Conservation (phyloP, 2,888 invertebrate species). For the Lepetodrilus schrolli region DNA sequence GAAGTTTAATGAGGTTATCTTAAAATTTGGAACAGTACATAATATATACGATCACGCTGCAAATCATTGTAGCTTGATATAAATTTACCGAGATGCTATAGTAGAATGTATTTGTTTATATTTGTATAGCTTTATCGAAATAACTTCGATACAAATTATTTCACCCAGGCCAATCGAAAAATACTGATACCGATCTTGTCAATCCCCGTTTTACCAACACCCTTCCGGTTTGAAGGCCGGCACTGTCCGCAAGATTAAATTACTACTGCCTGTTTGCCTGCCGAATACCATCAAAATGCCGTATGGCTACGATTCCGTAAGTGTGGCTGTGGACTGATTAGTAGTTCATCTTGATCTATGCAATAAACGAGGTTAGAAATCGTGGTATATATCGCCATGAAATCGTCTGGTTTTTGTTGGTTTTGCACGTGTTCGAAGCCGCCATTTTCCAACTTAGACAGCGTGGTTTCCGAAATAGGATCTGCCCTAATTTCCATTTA, state of each 20-base stretch:
- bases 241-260: slow-evolving; percentile 15
- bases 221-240: slow-evolving; percentile 24
- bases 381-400: too few relatives aligned
- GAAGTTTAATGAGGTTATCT: slow-evolving; percentile 4
- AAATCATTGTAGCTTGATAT: too few relatives aligned
- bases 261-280: slow-evolving; percentile 27
- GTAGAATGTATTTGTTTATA: too few relatives aligned
- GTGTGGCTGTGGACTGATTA: neutral
- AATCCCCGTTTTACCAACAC: slow-evolving; percentile 5
- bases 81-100: too few relatives aligned
- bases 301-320: slow-evolving; percentile 22
- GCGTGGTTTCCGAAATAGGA: slow-evolving; percentile 12
- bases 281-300: slow-evolving; percentile 19
- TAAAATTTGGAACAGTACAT: neutral
- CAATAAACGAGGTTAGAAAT: neutral
- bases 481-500: too few relatives aligned
- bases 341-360: neutral
- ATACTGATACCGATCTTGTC: too few relatives aligned
- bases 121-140: too few relatives aligned
- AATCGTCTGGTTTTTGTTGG: neutral
- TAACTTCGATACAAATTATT: too few relatives aligned
- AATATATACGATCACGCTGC: too few relatives aligned
- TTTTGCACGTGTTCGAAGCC: slow-evolving; percentile 25
- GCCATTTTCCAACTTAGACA: slow-evolving; percentile 3
- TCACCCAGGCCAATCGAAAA: too few relatives aligned